Evolutionary conservation across 2,113 vertebrate genomes (phyloP).

Genomic region (Siniperca knerii): DNA sequence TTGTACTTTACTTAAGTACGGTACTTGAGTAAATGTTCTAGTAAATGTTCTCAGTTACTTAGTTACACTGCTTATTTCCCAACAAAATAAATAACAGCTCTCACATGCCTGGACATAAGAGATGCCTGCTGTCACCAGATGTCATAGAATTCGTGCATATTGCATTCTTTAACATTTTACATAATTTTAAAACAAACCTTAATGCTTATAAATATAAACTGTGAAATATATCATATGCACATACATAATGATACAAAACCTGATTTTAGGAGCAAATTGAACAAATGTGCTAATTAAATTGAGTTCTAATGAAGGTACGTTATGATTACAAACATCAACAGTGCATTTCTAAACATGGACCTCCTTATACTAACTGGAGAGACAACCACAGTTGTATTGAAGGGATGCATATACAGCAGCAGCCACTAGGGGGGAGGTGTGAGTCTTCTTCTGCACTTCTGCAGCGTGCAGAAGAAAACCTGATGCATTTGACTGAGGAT

Average conservation of each 20-base stretch:
- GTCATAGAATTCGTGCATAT: neutral
- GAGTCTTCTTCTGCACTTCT: slow-evolving; percentile 45
- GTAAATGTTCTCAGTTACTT: neutral
- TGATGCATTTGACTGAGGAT: slow-evolving; percentile 27
- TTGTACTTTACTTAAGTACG: too few species aligned
- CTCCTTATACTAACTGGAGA: neutral
- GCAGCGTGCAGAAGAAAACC: slow-evolving; percentile 21
- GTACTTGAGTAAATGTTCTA: too few species aligned
- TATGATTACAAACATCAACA: neutral
- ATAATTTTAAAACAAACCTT: neutral
- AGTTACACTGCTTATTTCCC: neutral
- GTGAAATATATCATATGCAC: neutral
- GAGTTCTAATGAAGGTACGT: neutral
- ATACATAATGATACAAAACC: neutral
- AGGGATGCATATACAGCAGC: slow-evolving; percentile 5
- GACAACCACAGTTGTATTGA: neutral
- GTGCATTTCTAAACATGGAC: neutral
- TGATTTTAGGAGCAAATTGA: neutral
- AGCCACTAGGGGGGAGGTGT: slow-evolving; percentile 77
- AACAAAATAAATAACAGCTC: neutral
- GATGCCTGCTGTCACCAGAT: neutral
- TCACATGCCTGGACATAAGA: neutral
- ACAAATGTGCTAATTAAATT: neutral
- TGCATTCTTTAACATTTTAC: neutral
- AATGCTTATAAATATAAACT: neutral